Evolutionary conservation across 2,888 invertebrate genomes (phyloP).

Genomic region (Ichneumon xanthorius): DNA sequence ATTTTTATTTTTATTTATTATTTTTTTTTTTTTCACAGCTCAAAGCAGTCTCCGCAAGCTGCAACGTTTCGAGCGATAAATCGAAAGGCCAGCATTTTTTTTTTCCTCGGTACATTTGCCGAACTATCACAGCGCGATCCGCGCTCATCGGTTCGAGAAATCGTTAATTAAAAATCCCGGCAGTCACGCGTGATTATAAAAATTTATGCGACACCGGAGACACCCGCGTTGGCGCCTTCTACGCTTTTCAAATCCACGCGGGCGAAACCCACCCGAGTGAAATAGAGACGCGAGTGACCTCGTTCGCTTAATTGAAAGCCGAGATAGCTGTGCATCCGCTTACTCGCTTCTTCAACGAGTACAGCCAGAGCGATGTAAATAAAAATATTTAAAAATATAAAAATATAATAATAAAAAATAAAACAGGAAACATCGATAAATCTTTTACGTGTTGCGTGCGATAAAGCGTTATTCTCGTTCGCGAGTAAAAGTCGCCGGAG

Average conservation of each 20-base stretch:
- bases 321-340: constrained; percentile 32
- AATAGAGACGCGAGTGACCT: constrained; percentile 28
- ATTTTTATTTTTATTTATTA: background rate
- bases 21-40: background rate
- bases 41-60: background rate
- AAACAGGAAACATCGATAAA: constrained; percentile 35
- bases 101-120: too few species aligned
- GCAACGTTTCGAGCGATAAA: too few species aligned
- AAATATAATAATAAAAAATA: background rate
- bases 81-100: too few species aligned
- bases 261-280: constrained; percentile 1
- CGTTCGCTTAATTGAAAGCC: constrained; percentile 52
- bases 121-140: too few species aligned
- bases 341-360: constrained; percentile 29
- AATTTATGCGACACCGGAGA: constrained; percentile 43
- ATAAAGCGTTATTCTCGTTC: background rate
- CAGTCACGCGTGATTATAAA: constrained; percentile 34
- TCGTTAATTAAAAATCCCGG: background rate
- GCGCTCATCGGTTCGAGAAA: too few species aligned
- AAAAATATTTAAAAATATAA: background rate
- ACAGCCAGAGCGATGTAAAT: background rate
- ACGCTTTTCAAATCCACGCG: constrained; percentile 20
- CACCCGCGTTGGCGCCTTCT: background rate
- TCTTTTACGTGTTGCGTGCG: constrained; percentile 28
- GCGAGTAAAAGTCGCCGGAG: constrained; percentile 21